Conservation (phyloP, 2,797 vertebrate species). For the Clarias laeviceps region DNA sequence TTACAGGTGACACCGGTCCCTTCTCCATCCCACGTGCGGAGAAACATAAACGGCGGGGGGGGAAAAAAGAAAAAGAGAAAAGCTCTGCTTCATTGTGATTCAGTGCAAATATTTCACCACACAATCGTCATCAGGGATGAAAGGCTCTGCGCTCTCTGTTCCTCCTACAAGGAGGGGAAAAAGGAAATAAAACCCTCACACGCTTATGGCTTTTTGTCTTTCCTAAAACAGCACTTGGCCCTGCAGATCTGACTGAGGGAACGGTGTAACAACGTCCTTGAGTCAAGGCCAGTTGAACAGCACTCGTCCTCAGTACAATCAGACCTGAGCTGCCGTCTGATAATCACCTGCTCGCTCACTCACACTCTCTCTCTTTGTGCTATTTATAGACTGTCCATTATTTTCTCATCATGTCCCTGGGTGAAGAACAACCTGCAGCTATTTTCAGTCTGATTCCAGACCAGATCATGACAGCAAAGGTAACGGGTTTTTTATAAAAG, state of each 20-base stretch:
- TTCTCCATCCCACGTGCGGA: conserved; percentile 31
- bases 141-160: conserved; percentile 10
- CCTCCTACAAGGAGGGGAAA: conserved; percentile 12
- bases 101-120: neutral
- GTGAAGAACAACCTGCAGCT: conserved; percentile 34
- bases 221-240: neutral
- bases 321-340: conserved; percentile 6
- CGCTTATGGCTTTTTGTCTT: neutral
- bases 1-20: conserved; percentile 52
- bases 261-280: neutral
- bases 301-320: neutral
- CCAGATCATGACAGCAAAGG: conserved; percentile 9
- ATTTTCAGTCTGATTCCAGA: conserved; percentile 37
- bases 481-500: conserved; percentile 7
- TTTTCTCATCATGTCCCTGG: conserved; percentile 40
- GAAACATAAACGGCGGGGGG: conserved; percentile 13
- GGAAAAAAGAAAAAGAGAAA: neutral
- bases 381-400: conserved; percentile 48
- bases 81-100: conserved; percentile 19
- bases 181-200: neutral
- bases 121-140: conserved; percentile 17
- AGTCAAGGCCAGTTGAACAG: neutral
- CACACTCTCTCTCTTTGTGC: neutral
- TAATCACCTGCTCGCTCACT: neutral
- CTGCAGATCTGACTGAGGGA: neutral